Conservation (phyloP, 2,113 vertebrate species). For the Brachypodius melanocephalos region DNA sequence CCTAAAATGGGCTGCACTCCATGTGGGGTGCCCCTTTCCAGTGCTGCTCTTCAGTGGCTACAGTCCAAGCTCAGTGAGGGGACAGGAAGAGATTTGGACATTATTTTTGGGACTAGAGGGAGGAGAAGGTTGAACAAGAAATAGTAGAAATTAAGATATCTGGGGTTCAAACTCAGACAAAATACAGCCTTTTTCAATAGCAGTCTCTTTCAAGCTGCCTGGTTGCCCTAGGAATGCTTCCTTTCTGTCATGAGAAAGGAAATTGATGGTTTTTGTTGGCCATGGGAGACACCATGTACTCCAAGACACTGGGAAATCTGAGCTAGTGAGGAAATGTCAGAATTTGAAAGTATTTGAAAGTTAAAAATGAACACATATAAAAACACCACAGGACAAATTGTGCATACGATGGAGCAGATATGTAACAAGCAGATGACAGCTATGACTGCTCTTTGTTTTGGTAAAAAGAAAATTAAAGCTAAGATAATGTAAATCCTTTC, state of each 20-base stretch:
- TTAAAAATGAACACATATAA: slow-evolving; percentile 45
- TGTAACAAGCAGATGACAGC: slow-evolving; percentile 44
- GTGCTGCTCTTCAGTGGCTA: background rate
- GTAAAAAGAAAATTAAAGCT: slow-evolving; percentile 42
- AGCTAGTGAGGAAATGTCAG: slow-evolving; percentile 58
- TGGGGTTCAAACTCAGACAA: background rate
- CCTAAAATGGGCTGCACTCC: background rate
- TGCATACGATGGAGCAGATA: background rate
- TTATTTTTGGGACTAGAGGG: background rate
- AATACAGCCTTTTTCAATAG: slow-evolving; percentile 11
- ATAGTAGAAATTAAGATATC: background rate
- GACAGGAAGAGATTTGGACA: background rate
- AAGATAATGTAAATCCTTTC: slow-evolving; percentile 52
- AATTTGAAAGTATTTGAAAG: slow-evolving; percentile 34
- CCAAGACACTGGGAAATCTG: slow-evolving; percentile 37
- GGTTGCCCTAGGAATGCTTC: slow-evolving; percentile 38
- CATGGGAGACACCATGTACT: slow-evolving; percentile 29
- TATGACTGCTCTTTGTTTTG: slow-evolving; percentile 50
- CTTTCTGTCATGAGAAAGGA: slow-evolving; percentile 52
- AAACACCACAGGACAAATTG: slow-evolving; percentile 26
- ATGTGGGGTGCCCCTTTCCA: fast-evolving
- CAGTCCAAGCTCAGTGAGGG: background rate
- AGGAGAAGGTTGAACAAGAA: background rate
- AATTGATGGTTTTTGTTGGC: slow-evolving; percentile 52
- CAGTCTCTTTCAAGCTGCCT: slow-evolving; percentile 15